Conservation (phyloP, 2,888 invertebrate genomes). For the Netelia virgata region DNA sequence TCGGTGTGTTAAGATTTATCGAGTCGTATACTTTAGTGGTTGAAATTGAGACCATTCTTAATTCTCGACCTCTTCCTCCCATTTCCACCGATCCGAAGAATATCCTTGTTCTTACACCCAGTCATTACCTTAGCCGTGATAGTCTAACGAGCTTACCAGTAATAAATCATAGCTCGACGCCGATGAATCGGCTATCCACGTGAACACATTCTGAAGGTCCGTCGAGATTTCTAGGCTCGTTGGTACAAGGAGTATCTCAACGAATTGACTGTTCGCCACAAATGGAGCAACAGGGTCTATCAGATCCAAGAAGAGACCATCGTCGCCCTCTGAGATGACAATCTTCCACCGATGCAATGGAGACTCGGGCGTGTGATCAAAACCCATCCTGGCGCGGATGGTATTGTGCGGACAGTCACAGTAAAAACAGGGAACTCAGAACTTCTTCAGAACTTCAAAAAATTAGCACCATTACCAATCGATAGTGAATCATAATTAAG, state of each 20-base stretch:
- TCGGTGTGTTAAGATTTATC: conserved; percentile 72
- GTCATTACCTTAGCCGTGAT: conserved; percentile 66
- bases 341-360: conserved; percentile 40
- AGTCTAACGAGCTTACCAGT: conserved; percentile 56
- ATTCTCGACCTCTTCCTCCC: neutral
- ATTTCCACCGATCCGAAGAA: conserved; percentile 62
- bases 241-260: conserved; percentile 63
- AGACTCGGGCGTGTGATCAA: conserved; percentile 6
- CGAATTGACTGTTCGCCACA: conserved; percentile 57
- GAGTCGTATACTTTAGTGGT: conserved; percentile 66
- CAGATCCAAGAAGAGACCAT: conserved; percentile 27
- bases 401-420: conserved; percentile 17
- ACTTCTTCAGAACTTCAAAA: conserved; percentile 25
- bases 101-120: conserved; percentile 56
- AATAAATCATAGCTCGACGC: conserved; percentile 27
- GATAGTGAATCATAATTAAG: neutral
- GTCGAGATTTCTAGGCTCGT: conserved; percentile 61
- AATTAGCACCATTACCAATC: conserved; percentile 84
- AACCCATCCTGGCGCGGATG: conserved; percentile 24
- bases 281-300: conserved; percentile 42
- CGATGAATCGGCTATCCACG: conserved; percentile 53
- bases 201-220: conserved; percentile 64
- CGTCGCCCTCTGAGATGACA: conserved; percentile 36
- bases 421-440: conserved; percentile 14
- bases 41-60: conserved; percentile 34